A percentile compares a stretch with the other conserved stretches of the same genome.
Conservation (phyloP, 2,797 vertebrate genomes). For the Odontamblyopus lacepedii region DNA sequence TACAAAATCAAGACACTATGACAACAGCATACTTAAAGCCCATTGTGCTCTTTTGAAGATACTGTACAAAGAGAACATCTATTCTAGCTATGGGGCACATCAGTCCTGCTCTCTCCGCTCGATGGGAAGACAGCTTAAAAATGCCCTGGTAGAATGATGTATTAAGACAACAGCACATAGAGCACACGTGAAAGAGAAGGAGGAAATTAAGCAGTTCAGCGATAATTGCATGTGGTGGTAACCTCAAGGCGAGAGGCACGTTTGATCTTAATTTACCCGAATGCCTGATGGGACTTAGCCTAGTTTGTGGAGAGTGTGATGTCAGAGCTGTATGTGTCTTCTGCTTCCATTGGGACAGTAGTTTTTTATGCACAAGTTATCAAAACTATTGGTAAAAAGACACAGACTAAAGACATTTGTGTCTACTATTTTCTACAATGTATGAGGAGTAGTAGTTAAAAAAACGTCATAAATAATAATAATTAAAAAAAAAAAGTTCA, state of each 20-base stretch:
- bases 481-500: too few relatives aligned
- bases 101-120: conserved; percentile 19
- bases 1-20: not conserved
- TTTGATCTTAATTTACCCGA: conserved; percentile 46
- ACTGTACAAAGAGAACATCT: conserved; percentile 10
- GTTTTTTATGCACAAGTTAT: not conserved
- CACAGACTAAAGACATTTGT: too few relatives aligned
- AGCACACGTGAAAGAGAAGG: conserved; percentile 20
- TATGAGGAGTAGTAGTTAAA: too few relatives aligned
- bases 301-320: conserved; percentile 38
- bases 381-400: not conserved
- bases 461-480: too few relatives aligned
- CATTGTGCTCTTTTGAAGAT: not conserved
- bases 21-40: not conserved
- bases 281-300: conserved; percentile 35
- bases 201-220: conserved; percentile 29
- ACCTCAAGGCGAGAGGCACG: conserved; percentile 24
- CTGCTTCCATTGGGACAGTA: conserved; percentile 17
- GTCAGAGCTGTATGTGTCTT: conserved; percentile 26
- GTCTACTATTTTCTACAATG: too few relatives aligned
- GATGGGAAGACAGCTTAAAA: conserved; percentile 30
- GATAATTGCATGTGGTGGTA: conserved; percentile 38
- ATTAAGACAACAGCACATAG: conserved; percentile 22
- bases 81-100: conserved; percentile 30
- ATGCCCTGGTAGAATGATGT: conserved; percentile 27